Evolutionary conservation across 2,888 invertebrate genomes (phyloP), one percentile per base, ranked within the genome.

Genomic region (Luperina nickerlii): DNA sequence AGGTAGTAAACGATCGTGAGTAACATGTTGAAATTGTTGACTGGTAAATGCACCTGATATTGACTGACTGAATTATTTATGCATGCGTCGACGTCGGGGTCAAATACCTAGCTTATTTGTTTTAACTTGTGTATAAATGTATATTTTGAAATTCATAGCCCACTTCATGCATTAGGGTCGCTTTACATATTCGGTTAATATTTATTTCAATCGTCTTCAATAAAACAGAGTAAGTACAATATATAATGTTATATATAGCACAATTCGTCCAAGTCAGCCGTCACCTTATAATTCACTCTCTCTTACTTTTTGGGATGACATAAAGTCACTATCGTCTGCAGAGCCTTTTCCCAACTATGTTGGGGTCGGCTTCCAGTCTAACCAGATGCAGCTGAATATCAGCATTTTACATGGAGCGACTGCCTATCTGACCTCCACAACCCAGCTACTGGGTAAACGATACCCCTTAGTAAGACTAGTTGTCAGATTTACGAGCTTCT

Each of bases 11-110:
- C 0, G 6, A 88, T 2, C 1, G 76, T 6, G 11, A 82, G 38
- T 15, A 87, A 76, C 88, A 88, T 88, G 85, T 78, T 86, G 27
- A 24, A 57, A 42, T 78, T 86, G 11, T 73, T 38, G 54, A 60
- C 13, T 63, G 45, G 8, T 7, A 1, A 8, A 13, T 8, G n/a
- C 6, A 11, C 70, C 70, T 65, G 24, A 38, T 4, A 32, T 15
- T 5, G 48, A 27, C 77, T n/a, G 13, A n/a, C 24, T 57, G 1
- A 32, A 24, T 65, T 63, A n/a, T 45, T 51, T 54, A 80, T 42
- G 0, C 7, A 18, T 32, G 11, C 27, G n/a, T 38, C 3, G 13
- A 2, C 27, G 18, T 27, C 3, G 11, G 11, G 15, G 15, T 63
- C 11, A 32, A 8, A 15, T 15, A 27, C 45, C n/a, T n/a, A 11